Percentiles rank a stretch among this genome's conserved stretches.
Evolutionary conservation across 2,888 invertebrate species (phyloP).

Genomic region (Epiblema foenella): DNA sequence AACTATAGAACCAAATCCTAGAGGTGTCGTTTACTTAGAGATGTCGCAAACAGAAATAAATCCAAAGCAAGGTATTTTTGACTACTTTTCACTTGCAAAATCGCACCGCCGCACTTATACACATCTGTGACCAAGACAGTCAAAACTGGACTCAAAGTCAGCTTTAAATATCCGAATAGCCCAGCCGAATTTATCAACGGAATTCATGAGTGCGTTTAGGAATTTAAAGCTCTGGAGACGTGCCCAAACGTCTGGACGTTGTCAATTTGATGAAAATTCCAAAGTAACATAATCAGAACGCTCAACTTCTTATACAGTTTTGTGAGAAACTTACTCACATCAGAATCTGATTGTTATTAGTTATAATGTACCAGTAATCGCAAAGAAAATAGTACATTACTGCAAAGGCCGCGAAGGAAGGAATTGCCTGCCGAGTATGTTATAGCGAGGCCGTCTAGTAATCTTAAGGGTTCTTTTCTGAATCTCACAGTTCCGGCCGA

Average conservation of each 20-base stretch:
- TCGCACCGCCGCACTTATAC: constrained; percentile 32
- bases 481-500: too few relatives aligned
- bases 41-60: neutral
- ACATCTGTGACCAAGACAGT: neutral
- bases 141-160: neutral
- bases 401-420: too few relatives aligned
- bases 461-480: too few relatives aligned
- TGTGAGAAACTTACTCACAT: neutral
- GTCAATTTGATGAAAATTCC: neutral
- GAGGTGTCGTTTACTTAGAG: too few relatives aligned
- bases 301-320: neutral
- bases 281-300: neutral
- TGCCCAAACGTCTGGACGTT: neutral
- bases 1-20: neutral
- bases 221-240: too few relatives aligned
- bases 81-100: constrained; percentile 10
- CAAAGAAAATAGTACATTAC: too few relatives aligned
- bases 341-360: neutral
- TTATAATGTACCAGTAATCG: too few relatives aligned
- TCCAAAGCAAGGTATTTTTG: neutral
- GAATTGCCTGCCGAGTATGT: too few relatives aligned
- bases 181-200: neutral
- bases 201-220: neutral
- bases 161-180: neutral
- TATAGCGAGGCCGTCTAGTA: too few relatives aligned